Evolutionary conservation across 2,113 vertebrate species (phyloP).

Genomic region (Chlorocebus sabaeus): DNA sequence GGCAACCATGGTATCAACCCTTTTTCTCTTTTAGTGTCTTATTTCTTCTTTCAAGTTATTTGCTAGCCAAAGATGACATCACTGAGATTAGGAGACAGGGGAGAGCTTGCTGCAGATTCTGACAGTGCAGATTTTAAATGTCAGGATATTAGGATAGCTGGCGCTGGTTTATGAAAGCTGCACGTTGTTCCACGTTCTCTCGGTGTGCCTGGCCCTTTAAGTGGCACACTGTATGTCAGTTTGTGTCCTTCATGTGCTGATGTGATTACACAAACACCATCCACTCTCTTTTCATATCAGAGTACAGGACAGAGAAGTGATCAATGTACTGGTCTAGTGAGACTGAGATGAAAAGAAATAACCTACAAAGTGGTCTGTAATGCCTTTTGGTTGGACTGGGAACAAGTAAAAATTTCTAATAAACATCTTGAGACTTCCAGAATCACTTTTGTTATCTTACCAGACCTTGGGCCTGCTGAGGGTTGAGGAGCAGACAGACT

Average conservation of each 20-base stretch:
- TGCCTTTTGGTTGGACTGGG: not conserved
- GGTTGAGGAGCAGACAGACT: not conserved
- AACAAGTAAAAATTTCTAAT: not conserved
- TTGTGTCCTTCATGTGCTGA: not conserved
- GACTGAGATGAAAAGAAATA: not conserved
- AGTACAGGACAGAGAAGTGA: not conserved
- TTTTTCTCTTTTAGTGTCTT: slow-evolving; percentile 80
- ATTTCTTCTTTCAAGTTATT: slow-evolving; percentile 73
- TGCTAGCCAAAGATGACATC: slow-evolving; percentile 82
- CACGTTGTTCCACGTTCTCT: not conserved
- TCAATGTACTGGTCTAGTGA: not conserved
- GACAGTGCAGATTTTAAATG: slow-evolving; percentile 1
- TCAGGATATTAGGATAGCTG: not conserved
- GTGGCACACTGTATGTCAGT: not conserved
- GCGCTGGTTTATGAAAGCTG: slow-evolving; percentile 40
- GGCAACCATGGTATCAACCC: slow-evolving; percentile 74
- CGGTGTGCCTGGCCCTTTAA: not conserved
- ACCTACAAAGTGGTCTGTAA: not conserved
- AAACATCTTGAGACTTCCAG: not conserved
- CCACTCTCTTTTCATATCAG: not conserved
- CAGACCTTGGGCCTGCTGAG: not conserved
- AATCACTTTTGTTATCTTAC: not conserved
- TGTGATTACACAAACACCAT: not conserved
- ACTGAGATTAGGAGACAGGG: not conserved
- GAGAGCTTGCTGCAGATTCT: not conserved